Percentiles rank a stretch among this genome's conserved stretches.
Evolutionary conservation across 35 echinoderm and acorn worm genomes (phyloP).

Genomic region (Acanthaster planci): DNA sequence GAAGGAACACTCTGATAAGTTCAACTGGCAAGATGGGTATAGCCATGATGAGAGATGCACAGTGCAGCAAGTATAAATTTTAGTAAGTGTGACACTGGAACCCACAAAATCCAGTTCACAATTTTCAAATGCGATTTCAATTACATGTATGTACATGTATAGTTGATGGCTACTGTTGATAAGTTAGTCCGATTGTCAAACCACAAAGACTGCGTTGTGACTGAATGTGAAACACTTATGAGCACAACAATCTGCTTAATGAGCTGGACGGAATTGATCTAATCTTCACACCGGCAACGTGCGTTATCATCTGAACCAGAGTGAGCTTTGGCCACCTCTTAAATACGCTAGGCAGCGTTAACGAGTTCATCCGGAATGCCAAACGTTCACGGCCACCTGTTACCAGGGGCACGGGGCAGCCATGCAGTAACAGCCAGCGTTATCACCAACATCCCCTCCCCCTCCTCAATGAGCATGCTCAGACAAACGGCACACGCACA

Average conservation of each 20-base stretch:
- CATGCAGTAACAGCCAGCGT: neutral
- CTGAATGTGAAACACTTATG: too few species aligned
- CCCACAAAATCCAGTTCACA: too few species aligned
- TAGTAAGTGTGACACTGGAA: too few species aligned
- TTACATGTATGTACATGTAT: too few species aligned
- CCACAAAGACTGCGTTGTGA: too few species aligned
- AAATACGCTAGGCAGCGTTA: conserved; percentile 15
- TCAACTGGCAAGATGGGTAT: neutral
- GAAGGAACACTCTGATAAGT: neutral
- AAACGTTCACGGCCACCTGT: conserved; percentile 13
- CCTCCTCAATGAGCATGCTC: conserved; percentile 12
- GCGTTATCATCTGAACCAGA: neutral
- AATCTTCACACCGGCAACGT: neutral
- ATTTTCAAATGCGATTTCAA: too few species aligned
- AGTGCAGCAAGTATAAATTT: too few species aligned
- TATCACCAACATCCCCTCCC: too few species aligned
- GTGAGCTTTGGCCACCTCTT: neutral
- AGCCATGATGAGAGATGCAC: neutral
- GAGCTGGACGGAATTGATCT: neutral
- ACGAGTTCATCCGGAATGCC: conserved; percentile 16
- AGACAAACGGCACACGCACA: neutral
- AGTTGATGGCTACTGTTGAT: too few species aligned
- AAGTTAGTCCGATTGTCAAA: too few species aligned
- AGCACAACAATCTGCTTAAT: too few species aligned
- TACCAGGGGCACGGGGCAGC: neutral